These are phyloP conservation scores for Rhincodon typus DNA, from an alignment of 2,797 vertebrate species.

Conservation along the genomic window DNA sequence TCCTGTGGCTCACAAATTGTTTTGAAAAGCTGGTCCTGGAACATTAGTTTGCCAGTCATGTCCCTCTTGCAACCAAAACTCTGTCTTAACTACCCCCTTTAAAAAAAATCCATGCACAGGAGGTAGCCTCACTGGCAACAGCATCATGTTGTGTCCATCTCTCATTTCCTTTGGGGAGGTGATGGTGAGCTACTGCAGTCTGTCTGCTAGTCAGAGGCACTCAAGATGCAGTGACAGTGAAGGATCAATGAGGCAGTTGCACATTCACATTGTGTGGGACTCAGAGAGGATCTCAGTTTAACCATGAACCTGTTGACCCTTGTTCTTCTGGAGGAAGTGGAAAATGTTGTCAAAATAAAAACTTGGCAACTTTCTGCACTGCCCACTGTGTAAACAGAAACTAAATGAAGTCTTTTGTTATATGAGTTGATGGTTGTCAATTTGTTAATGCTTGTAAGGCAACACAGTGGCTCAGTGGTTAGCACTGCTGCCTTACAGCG, in stretches of 20 bases:
- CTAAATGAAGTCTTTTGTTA: no score
- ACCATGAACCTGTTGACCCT: background rate
- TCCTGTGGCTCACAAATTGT: constrained; percentile 17
- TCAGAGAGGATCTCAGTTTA: background rate
- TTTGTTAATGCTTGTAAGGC: no score
- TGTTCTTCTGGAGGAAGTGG: background rate
- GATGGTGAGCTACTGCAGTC: background rate
- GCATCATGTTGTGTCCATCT: background rate
- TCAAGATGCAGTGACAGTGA: background rate
- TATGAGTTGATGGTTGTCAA: no score
- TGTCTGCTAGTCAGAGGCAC: background rate
- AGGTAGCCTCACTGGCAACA: background rate
- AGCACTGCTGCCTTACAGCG: no score
- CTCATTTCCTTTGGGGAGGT: background rate
- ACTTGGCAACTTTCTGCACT: background rate
- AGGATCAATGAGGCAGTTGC: background rate
- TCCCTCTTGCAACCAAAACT: background rate
- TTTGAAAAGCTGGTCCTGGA: constrained; percentile 10
- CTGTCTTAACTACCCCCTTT: no score
- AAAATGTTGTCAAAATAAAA: background rate
- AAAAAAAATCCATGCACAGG: background rate
- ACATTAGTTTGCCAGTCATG: no score
- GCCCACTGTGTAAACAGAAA: no score
- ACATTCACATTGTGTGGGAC: background rate
- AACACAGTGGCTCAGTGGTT: no score